These are phyloP conservation scores for Laticauda colubrina DNA, from an alignment of 2,113 vertebrate species.

Conservation along the genomic window DNA sequence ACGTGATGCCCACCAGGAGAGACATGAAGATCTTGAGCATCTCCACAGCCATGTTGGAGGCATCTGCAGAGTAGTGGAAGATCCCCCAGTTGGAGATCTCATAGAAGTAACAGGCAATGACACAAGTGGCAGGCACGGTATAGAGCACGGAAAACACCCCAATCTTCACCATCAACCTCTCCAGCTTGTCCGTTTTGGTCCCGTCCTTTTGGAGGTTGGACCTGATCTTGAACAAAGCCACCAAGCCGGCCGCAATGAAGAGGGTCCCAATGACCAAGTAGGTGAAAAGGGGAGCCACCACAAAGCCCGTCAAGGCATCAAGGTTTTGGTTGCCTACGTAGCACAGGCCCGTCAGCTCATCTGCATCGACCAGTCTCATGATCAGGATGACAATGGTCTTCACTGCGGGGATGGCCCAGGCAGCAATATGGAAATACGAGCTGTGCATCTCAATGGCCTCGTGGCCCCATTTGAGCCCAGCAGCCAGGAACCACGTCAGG, in stretches of 20 bases:
- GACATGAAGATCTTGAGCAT: slow-evolving; percentile 99
- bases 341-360: slow-evolving; percentile 92
- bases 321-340: slow-evolving; percentile 95
- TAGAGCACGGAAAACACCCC: slow-evolving; percentile 98
- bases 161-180: slow-evolving; percentile 97
- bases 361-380: slow-evolving; percentile 95
- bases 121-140: slow-evolving; percentile 93
- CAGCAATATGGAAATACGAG: slow-evolving; percentile 98
- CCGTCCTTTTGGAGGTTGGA: slow-evolving; percentile 98
- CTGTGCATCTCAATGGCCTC: slow-evolving; percentile 99
- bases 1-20: slow-evolving; percentile 94
- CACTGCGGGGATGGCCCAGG: slow-evolving; percentile 95
- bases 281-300: slow-evolving; percentile 93
- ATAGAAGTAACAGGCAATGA: slow-evolving; percentile 97
- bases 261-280: slow-evolving; percentile 95
- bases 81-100: slow-evolving; percentile 94
- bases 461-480: slow-evolving; percentile 97
- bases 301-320: slow-evolving; percentile 93
- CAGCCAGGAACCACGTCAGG: slow-evolving; percentile 96
- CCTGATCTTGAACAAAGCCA: slow-evolving; percentile 97
- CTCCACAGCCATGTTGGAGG: slow-evolving; percentile 93
- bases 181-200: slow-evolving; percentile 97
- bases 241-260: slow-evolving; percentile 93
- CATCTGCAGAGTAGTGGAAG: slow-evolving; percentile 82
- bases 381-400: slow-evolving; percentile 98